Base-by-base conservation (phyloP, 2,888 invertebrate genomes). In the Oxyscelio sp. region DNA sequence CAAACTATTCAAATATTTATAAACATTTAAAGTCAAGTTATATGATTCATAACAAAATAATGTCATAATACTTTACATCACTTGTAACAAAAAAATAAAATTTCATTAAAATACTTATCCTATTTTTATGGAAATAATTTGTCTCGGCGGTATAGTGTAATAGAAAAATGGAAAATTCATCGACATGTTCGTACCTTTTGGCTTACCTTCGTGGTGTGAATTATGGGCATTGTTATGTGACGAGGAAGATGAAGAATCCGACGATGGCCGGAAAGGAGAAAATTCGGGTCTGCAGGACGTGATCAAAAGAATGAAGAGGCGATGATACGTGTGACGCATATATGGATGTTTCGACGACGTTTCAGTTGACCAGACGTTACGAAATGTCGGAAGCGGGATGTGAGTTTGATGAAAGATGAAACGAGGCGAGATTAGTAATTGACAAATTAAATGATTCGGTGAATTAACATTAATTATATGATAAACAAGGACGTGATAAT, bases 191-290 rank as follows among this genome's bases (percentile, higher is more conserved):
- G 17, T 89, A 91, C 90, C 91, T 90, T 91, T 90, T 63, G 88
- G 89, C 90, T 92, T 92, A 91, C 93, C 94, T 92, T 94, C 94
- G 83, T 93, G 94, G 86, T 94, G 94, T 22, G 92, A 92, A 85
- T 94, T 94, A 85, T 93, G 93, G 86, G 90, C 92, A 85, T 91
- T 93, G 90, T 93, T 75, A 17, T 80, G 80, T 13, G 85, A 79
- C 50, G 85, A 83, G 4, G 86, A 77, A n/a, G 86, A 80, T n/a
- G 86, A 93, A 34, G 93, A 91, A 70, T 95, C 95, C 54, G 94
- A 91, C 52, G 94, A 93, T 54, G 95, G 95, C 91, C 95, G 95
- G 94, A 93, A 94, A 94, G 94, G 93, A 94, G 94, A 94, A 93
- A 94, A 94, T 94, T 94, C 94, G 90, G 94, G 94, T 90, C 94